Percentiles rank a stretch among this genome's conserved stretches.
Conservation (phyloP, 2,113 vertebrate species). For the Podarcis muralis region DNA sequence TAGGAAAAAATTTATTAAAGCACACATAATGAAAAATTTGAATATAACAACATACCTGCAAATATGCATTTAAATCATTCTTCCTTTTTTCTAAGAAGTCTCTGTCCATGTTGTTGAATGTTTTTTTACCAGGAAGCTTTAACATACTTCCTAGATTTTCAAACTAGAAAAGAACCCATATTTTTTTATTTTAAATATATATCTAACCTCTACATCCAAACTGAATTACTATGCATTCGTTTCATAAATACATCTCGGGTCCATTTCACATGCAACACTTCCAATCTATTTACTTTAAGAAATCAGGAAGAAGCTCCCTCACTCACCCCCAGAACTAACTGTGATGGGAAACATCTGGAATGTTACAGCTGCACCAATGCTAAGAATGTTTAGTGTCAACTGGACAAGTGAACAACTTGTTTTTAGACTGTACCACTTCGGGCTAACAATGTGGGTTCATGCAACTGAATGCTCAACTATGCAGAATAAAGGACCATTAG, state of each 20-base stretch:
- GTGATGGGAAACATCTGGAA: neutral
- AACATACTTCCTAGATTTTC: conserved; percentile 89
- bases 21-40: neutral
- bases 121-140: conserved; percentile 98
- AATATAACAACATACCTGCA: conserved; percentile 83
- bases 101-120: conserved; percentile 99
- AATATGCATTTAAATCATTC: conserved; percentile 94
- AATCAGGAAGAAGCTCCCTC: neutral
- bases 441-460: neutral
- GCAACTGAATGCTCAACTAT: neutral
- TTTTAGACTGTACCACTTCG: neutral
- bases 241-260: neutral
- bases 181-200: neutral
- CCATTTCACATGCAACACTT: neutral
- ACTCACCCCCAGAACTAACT: neutral
- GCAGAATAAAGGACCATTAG: neutral
- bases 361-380: neutral
- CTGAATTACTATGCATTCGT: neutral
- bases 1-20: neutral
- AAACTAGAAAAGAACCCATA: conserved; percentile 79
- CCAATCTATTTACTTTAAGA: neutral
- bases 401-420: neutral
- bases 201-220: neutral
- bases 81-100: conserved; percentile 98
- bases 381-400: neutral